Percentiles rank a stretch among this genome's conserved stretches.
Conservation (phyloP, 2,888 invertebrate genomes). For the Phyllotreta striolata region DNA sequence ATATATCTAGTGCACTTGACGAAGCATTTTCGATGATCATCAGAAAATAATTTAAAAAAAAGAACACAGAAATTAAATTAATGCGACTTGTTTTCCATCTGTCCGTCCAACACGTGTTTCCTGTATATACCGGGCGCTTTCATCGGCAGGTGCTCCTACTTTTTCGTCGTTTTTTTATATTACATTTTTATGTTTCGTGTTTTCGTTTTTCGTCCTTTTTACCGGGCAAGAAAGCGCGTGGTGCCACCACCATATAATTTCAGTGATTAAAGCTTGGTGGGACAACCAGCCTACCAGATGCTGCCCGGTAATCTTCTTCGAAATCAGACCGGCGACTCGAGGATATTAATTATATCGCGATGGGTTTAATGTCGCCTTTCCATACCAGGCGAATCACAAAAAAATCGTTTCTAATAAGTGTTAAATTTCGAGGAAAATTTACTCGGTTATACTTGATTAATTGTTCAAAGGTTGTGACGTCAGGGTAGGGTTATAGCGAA, state of each 20-base stretch:
- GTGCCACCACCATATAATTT: slow-evolving; percentile 50
- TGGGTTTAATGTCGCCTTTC: too few species aligned
- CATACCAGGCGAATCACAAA: too few species aligned
- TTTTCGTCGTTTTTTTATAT: slow-evolving; percentile 45
- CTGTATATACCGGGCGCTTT: slow-evolving; percentile 42
- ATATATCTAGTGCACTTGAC: too few species aligned
- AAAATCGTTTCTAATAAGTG: too few species aligned
- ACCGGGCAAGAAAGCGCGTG: slow-evolving; percentile 44
- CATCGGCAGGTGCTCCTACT: slow-evolving; percentile 47
- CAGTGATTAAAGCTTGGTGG: slow-evolving; percentile 50
- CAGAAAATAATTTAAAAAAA: slow-evolving; percentile 32
- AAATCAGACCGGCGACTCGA: background rate
- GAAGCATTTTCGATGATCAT: slow-evolving; percentile 22
- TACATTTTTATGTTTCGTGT: slow-evolving; percentile 37
- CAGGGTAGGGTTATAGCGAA: too few species aligned
- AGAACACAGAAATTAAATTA: slow-evolving; percentile 34
- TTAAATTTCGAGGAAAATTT: too few species aligned
- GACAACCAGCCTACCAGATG: slow-evolving; percentile 48
- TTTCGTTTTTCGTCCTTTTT: too few species aligned
- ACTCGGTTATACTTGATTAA: too few species aligned
- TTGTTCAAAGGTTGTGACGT: too few species aligned
- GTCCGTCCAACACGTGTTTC: slow-evolving; percentile 47
- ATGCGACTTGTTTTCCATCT: slow-evolving; percentile 42
- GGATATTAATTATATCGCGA: too few species aligned
- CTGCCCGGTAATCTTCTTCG: slow-evolving; percentile 22